Conservation (phyloP, 35 echinoderm and acorn worm genomes). For the Diadema setosum region DNA sequence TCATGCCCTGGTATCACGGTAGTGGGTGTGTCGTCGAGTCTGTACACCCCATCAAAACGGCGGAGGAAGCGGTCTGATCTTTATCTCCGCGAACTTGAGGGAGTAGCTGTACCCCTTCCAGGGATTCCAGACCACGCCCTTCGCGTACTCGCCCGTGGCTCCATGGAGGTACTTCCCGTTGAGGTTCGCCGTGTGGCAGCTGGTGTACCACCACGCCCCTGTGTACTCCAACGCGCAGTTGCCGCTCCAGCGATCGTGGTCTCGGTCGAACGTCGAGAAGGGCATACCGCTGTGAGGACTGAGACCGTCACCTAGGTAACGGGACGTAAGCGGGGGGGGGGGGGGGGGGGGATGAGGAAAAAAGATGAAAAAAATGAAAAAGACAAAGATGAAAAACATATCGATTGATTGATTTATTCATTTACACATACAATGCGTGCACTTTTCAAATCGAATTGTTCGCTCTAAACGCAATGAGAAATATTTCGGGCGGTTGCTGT, state of each 20-base stretch:
- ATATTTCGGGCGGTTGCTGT: too few species aligned
- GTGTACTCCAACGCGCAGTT: constrained; percentile 83
- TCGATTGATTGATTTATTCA: too few species aligned
- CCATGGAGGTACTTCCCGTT: constrained; percentile 70
- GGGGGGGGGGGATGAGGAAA: not conserved
- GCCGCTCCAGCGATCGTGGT: constrained; percentile 77
- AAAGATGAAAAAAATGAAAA: too few species aligned
- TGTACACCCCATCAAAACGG: not conserved
- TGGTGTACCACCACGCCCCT: constrained; percentile 82
- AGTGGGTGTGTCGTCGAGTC: too few species aligned
- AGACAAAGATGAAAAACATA: too few species aligned
- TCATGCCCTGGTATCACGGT: too few species aligned
- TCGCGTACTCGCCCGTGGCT: constrained; percentile 33
- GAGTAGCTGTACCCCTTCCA: constrained; percentile 82
- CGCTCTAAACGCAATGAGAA: too few species aligned
- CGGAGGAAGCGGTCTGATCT: constrained; percentile 34
- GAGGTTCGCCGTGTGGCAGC: constrained; percentile 79
- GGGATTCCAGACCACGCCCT: constrained; percentile 69
- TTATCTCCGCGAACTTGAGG: constrained; percentile 81
- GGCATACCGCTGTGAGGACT: constrained; percentile 56
- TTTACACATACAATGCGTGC: too few species aligned
- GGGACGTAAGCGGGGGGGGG: not conserved
- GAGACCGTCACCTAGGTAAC: constrained; percentile 57
- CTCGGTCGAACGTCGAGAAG: constrained; percentile 81
- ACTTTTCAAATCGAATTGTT: too few species aligned